Conservation (phyloP, 1,140 invertebrate species). For the Drosophila serrata region DNA sequence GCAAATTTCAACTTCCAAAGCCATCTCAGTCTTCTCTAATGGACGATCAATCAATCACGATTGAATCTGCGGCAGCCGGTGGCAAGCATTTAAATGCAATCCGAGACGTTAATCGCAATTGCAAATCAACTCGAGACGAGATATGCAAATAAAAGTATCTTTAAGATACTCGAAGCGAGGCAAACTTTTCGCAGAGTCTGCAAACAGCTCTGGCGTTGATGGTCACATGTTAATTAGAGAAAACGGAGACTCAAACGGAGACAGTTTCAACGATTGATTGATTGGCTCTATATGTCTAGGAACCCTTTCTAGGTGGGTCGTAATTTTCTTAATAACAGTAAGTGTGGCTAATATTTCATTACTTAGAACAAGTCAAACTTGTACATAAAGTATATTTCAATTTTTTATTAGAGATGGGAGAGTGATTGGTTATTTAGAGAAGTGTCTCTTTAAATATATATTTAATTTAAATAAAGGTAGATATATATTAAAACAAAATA, state of each 20-base stretch:
- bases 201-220: constrained; percentile 27
- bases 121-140: constrained; percentile 55
- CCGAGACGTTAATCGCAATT: constrained; percentile 64
- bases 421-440: neutral
- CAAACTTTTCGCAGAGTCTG: constrained; percentile 20
- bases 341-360: constrained; percentile 20
- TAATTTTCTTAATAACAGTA: neutral
- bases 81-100: constrained; percentile 80
- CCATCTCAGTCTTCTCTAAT: constrained; percentile 32
- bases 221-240: constrained; percentile 46
- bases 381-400: no score
- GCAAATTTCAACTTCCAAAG: constrained; percentile 13
- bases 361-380: neutral
- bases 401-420: neutral
- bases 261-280: constrained; percentile 22
- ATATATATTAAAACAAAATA: neutral
- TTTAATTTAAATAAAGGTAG: neutral
- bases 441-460: neutral
- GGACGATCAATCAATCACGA: constrained; percentile 70
- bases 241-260: constrained; percentile 19
- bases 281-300: constrained; percentile 20
- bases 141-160: constrained; percentile 59
- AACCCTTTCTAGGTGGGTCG: constrained; percentile 13
- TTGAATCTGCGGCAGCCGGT: constrained; percentile 46
- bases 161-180: constrained; percentile 4